Evolutionary conservation across 2,888 invertebrate species (phyloP).

Genomic region (Drosophila subsilvestris): DNA sequence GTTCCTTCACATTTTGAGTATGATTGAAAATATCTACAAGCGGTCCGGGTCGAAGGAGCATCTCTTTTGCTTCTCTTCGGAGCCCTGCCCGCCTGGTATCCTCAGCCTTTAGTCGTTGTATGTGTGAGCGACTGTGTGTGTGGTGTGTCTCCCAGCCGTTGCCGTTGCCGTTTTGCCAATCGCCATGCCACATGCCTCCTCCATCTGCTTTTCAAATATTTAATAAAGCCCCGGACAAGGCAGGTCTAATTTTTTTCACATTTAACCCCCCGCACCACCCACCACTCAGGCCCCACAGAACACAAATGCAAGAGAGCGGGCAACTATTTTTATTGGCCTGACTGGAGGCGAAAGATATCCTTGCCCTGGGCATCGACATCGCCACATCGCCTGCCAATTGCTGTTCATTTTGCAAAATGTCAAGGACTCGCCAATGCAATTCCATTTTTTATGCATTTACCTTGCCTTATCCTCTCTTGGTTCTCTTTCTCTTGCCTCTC

Average conservation of each 20-base stretch:
- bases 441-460: slow-evolving; percentile 70
- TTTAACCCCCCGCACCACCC: too few species aligned
- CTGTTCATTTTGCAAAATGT: slow-evolving; percentile 70
- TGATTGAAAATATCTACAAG: slow-evolving; percentile 81
- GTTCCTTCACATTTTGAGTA: slow-evolving; percentile 80
- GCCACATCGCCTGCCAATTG: slow-evolving; percentile 31
- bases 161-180: slow-evolving; percentile 35
- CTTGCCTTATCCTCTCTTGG: slow-evolving; percentile 24
- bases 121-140: slow-evolving; percentile 31
- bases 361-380: slow-evolving; percentile 25
- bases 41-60: slow-evolving; percentile 13
- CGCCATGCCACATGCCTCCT: slow-evolving; percentile 26
- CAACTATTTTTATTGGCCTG: slow-evolving; percentile 63
- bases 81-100: neutral
- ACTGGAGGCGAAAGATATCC: slow-evolving; percentile 47
- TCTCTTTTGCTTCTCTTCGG: too few species aligned
- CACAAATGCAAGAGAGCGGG: slow-evolving; percentile 39
- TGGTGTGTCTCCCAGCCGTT: slow-evolving; percentile 44
- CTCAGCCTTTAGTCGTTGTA: neutral
- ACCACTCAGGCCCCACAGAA: slow-evolving; percentile 44
- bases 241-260: slow-evolving; percentile 49
- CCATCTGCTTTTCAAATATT: slow-evolving; percentile 68
- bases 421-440: slow-evolving; percentile 69
- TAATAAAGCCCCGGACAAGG: slow-evolving; percentile 73
- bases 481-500: neutral